phyloP scores from a whole-genome alignment of 2,113 vertebrate genomes.

The Saguinus midas region DNA sequence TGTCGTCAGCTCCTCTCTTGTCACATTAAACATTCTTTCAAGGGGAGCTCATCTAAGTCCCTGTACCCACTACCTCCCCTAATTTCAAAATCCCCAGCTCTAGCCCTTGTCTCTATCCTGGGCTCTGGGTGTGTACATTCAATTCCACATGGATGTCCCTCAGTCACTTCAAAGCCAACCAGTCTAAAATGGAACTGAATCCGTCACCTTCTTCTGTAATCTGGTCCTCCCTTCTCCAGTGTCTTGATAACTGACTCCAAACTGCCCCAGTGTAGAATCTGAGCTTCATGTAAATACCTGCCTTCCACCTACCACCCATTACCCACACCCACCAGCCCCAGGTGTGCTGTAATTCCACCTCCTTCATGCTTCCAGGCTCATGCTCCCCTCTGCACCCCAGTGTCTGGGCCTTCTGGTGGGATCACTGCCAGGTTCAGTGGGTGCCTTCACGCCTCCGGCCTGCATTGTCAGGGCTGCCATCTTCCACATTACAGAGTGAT shows the following conservation, averaged over 20 bases:
- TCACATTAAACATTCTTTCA: background rate
- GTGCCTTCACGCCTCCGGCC: background rate
- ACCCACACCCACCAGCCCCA: background rate
- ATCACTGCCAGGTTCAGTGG: background rate
- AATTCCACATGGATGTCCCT: background rate
- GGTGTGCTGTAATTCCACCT: background rate
- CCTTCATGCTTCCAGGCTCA: background rate
- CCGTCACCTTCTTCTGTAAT: too few relatives aligned
- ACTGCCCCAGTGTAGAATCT: background rate
- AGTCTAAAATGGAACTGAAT: background rate
- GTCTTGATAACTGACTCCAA: background rate
- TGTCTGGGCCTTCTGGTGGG: fast-evolving
- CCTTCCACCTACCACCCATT: background rate
- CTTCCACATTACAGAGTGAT: background rate
- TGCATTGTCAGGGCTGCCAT: background rate
- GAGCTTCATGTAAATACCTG: background rate
- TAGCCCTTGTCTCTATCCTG: background rate
- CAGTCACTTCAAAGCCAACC: background rate
- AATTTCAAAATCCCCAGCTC: background rate
- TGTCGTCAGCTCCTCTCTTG: background rate
- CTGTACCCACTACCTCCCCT: background rate
- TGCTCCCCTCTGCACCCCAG: fast-evolving
- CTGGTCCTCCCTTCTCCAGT: background rate
- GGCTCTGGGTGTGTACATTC: background rate
- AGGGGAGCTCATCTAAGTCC: background rate